Percentiles rank a stretch among this genome's conserved stretches.
Evolutionary conservation across 2,797 vertebrate species (phyloP).

Genomic region (Apogon hyalosoma): DNA sequence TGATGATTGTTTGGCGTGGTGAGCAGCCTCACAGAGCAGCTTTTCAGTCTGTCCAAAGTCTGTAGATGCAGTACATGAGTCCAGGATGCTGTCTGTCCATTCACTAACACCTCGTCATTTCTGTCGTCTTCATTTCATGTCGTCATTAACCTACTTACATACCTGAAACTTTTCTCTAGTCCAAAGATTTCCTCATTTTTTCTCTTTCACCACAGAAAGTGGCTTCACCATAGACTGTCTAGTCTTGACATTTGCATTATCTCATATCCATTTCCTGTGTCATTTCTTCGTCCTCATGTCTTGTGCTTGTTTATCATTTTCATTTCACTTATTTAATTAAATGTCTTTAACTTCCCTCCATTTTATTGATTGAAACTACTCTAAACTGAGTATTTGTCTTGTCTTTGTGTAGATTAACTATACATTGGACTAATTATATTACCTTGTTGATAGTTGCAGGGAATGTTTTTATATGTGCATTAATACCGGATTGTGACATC

Average conservation of each 20-base stretch:
- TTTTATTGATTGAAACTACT: slow-evolving; percentile 55
- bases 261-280: slow-evolving; percentile 4
- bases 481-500: slow-evolving; percentile 7
- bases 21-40: slow-evolving; percentile 7
- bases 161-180: slow-evolving; percentile 25
- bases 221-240: slow-evolving; percentile 6
- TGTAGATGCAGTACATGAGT: slow-evolving; percentile 20
- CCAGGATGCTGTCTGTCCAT: slow-evolving; percentile 24
- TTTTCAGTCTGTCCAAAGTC: slow-evolving; percentile 52
- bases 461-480: slow-evolving; percentile 52
- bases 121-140: slow-evolving; percentile 11
- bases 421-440: slow-evolving; percentile 27
- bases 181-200: not conserved
- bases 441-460: slow-evolving; percentile 70
- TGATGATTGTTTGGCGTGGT: not conserved
- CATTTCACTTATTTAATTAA: slow-evolving; percentile 1
- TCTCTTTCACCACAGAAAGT: slow-evolving; percentile 11
- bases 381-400: slow-evolving; percentile 38
- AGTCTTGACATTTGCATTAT: no score
- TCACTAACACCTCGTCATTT: slow-evolving; percentile 46
- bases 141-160: slow-evolving; percentile 41
- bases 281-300: not conserved
- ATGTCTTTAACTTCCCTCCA: slow-evolving; percentile 48
- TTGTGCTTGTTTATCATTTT: slow-evolving; percentile 23
- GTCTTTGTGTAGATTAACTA: slow-evolving; percentile 48